Evolutionary conservation across 2,888 invertebrate species (phyloP), one percentile per base, ranked within the genome.

Genomic region (Scaptomyza caliginosa): DNA sequence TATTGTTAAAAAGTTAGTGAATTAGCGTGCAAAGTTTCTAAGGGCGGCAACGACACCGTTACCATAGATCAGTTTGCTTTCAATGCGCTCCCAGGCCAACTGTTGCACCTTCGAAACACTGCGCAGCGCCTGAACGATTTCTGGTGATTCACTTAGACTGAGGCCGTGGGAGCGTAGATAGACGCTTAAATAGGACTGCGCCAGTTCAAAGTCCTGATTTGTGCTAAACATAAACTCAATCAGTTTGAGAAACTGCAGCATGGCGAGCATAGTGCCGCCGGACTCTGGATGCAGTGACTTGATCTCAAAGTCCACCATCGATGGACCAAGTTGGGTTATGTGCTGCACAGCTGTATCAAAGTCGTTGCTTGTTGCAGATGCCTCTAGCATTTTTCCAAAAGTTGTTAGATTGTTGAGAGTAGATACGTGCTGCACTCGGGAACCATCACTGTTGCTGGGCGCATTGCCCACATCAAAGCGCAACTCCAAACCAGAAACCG

Each of bases 261-360:
- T 94, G 0, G 96, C 92, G 24, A 93, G 92, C 5, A 93, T 86
- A 0, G 95, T 94, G 0, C 96, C 96, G 4, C 95, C 96, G 0
- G 93, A 93, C 56, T 96, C 95, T 0, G 96, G 94, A 19, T 94
- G 93, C 83, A 99, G 92, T 13, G 95, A 95, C 60, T 95, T 94
- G 7, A 99, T 93, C 92, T 99, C 98, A 49, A 95, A 94, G 90
- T 99, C 98, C 21, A 98, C 94, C 73, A 95, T 94, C 0, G 97
- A 95, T 0, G 98, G 97, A 0, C 97, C 95, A 74, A 97, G 90
- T 67, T 92, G 90, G 30, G 89, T 89, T 1, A 92, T 74, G 59
- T 90, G 81, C 13, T 93, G 93, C 19, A 97, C 92, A 63, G 94
- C 93, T 8, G 91, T 86, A 0, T 90, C 88, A 88, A 93, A 96